Base-by-base conservation (phyloP, 23 tunicate genomes). In the Styela clava region DNA sequence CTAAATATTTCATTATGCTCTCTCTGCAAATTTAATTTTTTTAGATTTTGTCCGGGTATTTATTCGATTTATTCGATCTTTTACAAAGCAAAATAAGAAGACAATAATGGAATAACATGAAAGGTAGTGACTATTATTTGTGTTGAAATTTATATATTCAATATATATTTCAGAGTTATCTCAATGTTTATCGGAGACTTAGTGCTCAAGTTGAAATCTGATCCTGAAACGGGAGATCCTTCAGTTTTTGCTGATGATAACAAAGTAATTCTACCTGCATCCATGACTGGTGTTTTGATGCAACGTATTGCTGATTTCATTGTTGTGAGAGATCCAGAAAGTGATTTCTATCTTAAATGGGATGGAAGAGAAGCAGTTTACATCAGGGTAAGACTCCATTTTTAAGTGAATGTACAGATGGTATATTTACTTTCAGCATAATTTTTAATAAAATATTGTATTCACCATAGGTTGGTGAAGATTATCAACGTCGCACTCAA, bases 281-380 rank as follows among this genome's bases (percentile, higher is more conserved):
- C 92, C 20, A 96, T 91, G 96, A 94, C 96, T 12, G 99, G 96
- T 18, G 89, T 96, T 34, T 70, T 88, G 2, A 91, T 96, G 27
- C 99, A 96, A 72, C 88, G 99, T 61, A 86, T 96, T 29, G 92
- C 97, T 3, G 99, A 96, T 61, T 96, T 91, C 70, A 87, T 96
- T 64, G 94, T 96, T 24, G 92, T 96, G 24, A 83, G 98, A 72
- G 98, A 93, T 36, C 98, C 98, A 27, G 92, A 93, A 51, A 93
- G 87, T 36, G 98, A 93, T 20, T 91, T 93, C 64, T 93, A 93
- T 35, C 85, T 93, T 19, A 93, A 93, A 52, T 93, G 98, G 98
- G 98, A 93, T 77, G 98, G 98, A 3, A 63, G 87, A 34, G 98
- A 90, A 63, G 91, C 98, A 1, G 76, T 93, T 61, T 93, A 89